Evolutionary conservation across 1,140 invertebrate genomes (phyloP).

Genomic region (Polyergus mexicanus): DNA sequence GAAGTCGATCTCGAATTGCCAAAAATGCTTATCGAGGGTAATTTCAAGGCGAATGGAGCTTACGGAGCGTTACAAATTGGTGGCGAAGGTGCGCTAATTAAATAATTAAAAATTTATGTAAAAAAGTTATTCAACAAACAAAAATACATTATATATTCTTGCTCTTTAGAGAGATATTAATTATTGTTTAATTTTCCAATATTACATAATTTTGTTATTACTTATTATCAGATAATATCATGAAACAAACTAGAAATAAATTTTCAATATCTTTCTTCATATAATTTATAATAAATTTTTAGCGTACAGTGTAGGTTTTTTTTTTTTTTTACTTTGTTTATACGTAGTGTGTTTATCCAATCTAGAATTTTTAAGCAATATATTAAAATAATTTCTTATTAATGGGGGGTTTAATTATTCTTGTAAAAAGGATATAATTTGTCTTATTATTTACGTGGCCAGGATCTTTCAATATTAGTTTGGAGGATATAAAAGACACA

Average conservation of each 20-base stretch:
- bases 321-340: background rate
- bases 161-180: background rate
- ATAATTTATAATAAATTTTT: background rate
- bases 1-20: conserved; percentile 87
- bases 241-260: background rate
- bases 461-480: conserved; percentile 83
- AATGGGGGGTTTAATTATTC: background rate
- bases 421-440: background rate
- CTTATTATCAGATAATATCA: background rate
- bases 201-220: background rate
- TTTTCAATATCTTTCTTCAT: background rate
- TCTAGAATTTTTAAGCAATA: background rate
- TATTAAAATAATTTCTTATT: background rate
- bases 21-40: conserved; percentile 83
- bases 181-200: too few species aligned
- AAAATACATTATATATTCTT: background rate
- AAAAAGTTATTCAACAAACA: background rate
- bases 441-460: background rate
- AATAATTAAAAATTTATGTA: conserved; percentile 14
- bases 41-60: conserved; percentile 86
- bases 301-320: background rate
- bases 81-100: conserved; percentile 83
- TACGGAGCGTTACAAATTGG: conserved; percentile 85
- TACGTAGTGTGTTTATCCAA: background rate
- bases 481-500: conserved; percentile 77